Base-by-base conservation (phyloP, 2,113 vertebrate genomes). In the Eclectus roratus region DNA sequence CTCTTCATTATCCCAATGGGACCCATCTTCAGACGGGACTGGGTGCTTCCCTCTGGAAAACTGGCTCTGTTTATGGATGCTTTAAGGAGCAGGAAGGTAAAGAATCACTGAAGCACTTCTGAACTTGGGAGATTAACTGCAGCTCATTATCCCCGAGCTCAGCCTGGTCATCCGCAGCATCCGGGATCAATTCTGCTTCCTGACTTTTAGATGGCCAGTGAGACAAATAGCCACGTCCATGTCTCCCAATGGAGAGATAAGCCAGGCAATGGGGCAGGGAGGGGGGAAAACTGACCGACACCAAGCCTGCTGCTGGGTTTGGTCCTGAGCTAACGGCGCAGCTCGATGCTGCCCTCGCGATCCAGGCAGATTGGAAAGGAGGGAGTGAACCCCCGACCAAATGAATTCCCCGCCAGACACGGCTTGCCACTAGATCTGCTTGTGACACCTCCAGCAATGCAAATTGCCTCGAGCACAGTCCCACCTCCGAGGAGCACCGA, bases 361-460 rank as follows among this genome's bases (percentile, higher is more conserved):
- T 28, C 70, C 46, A 89, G 33, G 10, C 25, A 95, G 96, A 97
- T 94, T 95, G 95, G 88, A 80, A 72, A 92, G 91, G 91, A 94
- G 87, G 93, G 84, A 93, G 89, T 10, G 2, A 96, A 94, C 89
- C 70, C 70, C 69, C 14, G 37, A 10, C 27, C 33, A 65, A 94
- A 97, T 89, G 81, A 95, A 97, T 95, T 96, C 95, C 49, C 96
- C 29, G 91, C 16, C 58, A 97, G 94, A 96, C 93, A 5, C 94
- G 93, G 94, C 87, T 94, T 96, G 94, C 89, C 89, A 70, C 84
- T 46, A 2, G 25, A 28, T 85, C 91, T 93, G 94, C 93, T 1
- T 1, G 49, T 82, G 93, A 93, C 94, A 91, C 94, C 93, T 96
- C 87, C 80, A 47, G 71, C 82, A 58, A 94, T 80, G 95, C 96